Evolutionary conservation across 2,888 invertebrate species (phyloP), one percentile per base, ranked within the genome.

Genomic region (Dendrolimus houi): DNA sequence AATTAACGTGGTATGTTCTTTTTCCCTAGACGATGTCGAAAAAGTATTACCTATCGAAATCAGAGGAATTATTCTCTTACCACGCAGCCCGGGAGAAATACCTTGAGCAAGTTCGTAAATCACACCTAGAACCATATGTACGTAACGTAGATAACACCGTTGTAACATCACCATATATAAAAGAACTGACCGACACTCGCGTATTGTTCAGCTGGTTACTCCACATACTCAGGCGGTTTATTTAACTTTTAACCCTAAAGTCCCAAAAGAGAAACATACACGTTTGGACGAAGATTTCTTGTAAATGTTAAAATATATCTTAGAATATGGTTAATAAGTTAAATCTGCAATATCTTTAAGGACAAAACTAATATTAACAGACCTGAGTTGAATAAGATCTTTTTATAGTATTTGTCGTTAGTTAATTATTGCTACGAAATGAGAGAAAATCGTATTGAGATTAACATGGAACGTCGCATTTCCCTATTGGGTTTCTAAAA

Each of bases 151-250:
- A 47, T 47, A 47, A 47, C 8, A 7, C 6, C 8, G 47, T 1
- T 47, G 7, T 47, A 47, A 47, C 3, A 47, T 47, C 8, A 47
- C 10, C 47, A 47, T 12, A 10, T 29, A 29, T 29, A 47, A 47
- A 47, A 52, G 62, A 76, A 80, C 79, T 80, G 73, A 79, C 81
- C 81, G 71, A 71, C 73, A 79, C 82, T 75, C 71, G 62, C 70
- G 70, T 68, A 71, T 66, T 64, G 57, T 70, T 64, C 66, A 66
- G 67, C 63, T 68, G 69, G 66, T 63, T 67, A 71, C 69, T 67
- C 68, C 77, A 77, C 77, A 72, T 79, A 81, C 79, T 80, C 77
- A 81, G 78, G 67, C 75, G 65, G 78, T 71, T 68, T 29, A 29
- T 29, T 29, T 29, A 29, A 29, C 29, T 29, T 29, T 29, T 6